Percentiles rank a stretch among this genome's conserved stretches.
Evolutionary conservation across 1,140 invertebrate genomes (phyloP).

Genomic region (Brachionus sp.): DNA sequence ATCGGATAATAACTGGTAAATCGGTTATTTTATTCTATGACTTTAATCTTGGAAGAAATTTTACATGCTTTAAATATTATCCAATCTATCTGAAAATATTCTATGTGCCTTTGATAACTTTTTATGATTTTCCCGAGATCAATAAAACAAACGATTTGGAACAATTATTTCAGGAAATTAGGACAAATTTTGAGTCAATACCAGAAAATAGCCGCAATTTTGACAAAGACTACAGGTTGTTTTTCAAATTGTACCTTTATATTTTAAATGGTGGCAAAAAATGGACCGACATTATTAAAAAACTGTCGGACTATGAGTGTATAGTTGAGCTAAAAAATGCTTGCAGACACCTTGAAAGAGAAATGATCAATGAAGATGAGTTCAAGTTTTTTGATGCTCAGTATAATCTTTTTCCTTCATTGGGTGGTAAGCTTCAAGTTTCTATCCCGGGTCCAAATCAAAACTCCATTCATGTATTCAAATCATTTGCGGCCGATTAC

Average conservation of each 20-base stretch:
- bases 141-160: not conserved
- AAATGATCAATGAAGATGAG: not conserved
- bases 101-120: not conserved
- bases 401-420: not conserved
- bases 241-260: not conserved
- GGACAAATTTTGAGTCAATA: not conserved
- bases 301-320: not conserved
- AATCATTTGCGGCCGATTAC: not conserved
- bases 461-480: not conserved
- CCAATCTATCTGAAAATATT: not conserved
- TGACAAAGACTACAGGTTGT: not conserved
- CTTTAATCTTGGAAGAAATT: not conserved
- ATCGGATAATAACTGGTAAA: not conserved
- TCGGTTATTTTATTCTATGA: not conserved
- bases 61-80: not conserved
- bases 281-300: not conserved
- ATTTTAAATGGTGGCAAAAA: not conserved
- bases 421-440: not conserved
- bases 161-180: not conserved
- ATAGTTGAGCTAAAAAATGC: not conserved
- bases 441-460: not conserved
- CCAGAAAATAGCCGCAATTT: not conserved
- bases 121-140: not conserved
- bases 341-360: not conserved
- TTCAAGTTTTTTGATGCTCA: slow-evolving; percentile 22